Evolutionary conservation across 2,888 invertebrate genomes (phyloP).

Genomic region (Pardosa pseudoannulata): DNA sequence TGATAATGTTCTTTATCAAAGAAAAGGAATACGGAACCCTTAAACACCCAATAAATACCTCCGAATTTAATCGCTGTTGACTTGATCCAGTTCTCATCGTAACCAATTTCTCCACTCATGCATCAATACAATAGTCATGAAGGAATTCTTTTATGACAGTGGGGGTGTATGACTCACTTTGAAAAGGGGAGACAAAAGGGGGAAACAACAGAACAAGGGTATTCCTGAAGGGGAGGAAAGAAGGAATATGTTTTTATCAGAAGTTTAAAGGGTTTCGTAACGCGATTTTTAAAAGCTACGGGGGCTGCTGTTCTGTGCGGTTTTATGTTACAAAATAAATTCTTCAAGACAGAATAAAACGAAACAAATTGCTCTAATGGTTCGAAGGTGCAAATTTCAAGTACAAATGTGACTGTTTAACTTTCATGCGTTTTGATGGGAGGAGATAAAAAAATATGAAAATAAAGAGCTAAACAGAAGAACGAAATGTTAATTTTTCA

Average conservation of each 20-base stretch:
- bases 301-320: not conserved
- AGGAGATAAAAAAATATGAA: too few relatives aligned
- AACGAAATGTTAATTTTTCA: too few relatives aligned
- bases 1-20: too few relatives aligned
- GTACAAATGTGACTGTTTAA: too few relatives aligned
- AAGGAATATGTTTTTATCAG: conserved; percentile 14
- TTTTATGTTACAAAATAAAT: not conserved
- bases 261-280: not conserved
- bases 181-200: not conserved
- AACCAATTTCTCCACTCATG: conserved; percentile 5
- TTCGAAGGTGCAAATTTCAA: too few relatives aligned
- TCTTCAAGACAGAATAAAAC: too few relatives aligned
- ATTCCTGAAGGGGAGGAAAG: not conserved
- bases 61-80: not conserved
- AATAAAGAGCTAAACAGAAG: too few relatives aligned
- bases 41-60: too few relatives aligned
- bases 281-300: not conserved
- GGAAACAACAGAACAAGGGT: not conserved
- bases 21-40: too few relatives aligned
- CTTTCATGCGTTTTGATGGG: too few relatives aligned
- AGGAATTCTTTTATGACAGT: conserved; percentile 19
- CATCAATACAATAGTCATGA: conserved; percentile 17
- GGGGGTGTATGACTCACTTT: conserved; percentile 14
- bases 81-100: not conserved
- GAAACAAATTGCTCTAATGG: too few relatives aligned